A percentile compares a stretch with the other conserved stretches of the same genome.
These are phyloP conservation scores for Epinephelus awoara DNA, from an alignment of 2,797 vertebrate genomes.

Conservation along the genomic window DNA sequence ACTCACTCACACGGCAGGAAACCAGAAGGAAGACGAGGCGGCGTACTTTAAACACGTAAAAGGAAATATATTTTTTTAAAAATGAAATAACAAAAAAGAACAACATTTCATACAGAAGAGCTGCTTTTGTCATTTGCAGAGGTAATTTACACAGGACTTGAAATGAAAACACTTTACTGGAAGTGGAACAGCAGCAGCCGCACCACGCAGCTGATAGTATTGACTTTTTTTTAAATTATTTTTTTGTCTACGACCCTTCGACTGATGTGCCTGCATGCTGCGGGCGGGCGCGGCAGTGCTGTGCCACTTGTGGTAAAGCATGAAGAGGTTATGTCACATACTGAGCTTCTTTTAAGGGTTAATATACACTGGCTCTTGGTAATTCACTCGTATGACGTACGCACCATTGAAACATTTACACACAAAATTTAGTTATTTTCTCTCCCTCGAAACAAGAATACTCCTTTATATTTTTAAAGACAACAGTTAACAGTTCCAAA, in stretches of 20 bases:
- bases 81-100: conserved; percentile 85
- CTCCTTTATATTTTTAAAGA: conserved; percentile 83
- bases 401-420: conserved; percentile 95
- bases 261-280: conserved; percentile 7
- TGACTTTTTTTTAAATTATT: not conserved
- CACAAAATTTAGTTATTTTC: conserved; percentile 92
- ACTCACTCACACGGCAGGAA: not conserved
- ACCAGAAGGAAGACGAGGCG: conserved; percentile 44
- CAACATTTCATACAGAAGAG: conserved; percentile 92
- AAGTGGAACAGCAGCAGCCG: conserved; percentile 59
- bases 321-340: conserved; percentile 79
- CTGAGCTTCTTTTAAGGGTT: conserved; percentile 84
- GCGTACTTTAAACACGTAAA: conserved; percentile 94
- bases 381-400: conserved; percentile 87
- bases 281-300: conserved; percentile 17
- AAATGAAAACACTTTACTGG: conserved; percentile 83
- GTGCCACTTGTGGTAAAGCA: conserved; percentile 69
- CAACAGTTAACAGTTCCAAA: conserved; percentile 93
- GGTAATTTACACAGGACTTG: conserved; percentile 96
- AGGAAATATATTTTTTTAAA: conserved; percentile 96
- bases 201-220: conserved; percentile 24
- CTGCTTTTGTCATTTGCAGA: conserved; percentile 90
- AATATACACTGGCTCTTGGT: conserved; percentile 90
- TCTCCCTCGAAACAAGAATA: conserved; percentile 92
- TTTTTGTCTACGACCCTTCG: conserved; percentile 5